These are phyloP conservation scores for Macropis europaea DNA, from an alignment of 2,888 invertebrate genomes.

Conservation along the genomic window DNA sequence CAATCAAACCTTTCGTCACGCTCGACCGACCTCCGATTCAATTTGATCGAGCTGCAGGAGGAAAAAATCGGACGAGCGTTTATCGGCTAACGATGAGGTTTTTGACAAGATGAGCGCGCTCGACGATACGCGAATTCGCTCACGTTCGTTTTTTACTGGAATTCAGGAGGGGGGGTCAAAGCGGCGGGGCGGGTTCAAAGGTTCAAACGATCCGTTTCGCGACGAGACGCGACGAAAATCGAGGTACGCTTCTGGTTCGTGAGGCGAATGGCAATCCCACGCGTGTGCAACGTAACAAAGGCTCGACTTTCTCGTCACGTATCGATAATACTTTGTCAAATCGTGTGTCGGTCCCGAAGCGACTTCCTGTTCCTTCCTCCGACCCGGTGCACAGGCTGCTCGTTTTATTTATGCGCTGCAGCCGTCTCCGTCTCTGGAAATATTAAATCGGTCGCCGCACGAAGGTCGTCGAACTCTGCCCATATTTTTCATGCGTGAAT, in stretches of 20 bases:
- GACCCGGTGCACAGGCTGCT: constrained; percentile 8
- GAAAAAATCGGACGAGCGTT: too few species aligned
- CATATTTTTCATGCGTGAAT: too few species aligned
- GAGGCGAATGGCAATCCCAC: constrained; percentile 61
- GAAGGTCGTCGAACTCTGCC: constrained; percentile 42
- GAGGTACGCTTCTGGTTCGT: constrained; percentile 35
- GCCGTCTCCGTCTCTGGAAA: constrained; percentile 28
- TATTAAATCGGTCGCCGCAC: constrained; percentile 33
- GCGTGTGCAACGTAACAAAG: constrained; percentile 57
- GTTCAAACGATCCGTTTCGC: constrained; percentile 2
- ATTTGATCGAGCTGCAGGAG: too few species aligned
- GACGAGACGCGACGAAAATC: constrained; percentile 40
- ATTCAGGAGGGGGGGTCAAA: neutral
- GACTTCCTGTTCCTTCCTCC: constrained; percentile 60
- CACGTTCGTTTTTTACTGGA: constrained; percentile 22
- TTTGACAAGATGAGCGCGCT: too few species aligned
- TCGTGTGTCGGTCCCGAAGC: constrained; percentile 44
- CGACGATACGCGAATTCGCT: neutral
- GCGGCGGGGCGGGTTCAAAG: neutral
- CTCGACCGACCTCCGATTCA: too few species aligned
- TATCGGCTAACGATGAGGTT: too few species aligned
- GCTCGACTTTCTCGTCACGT: constrained; percentile 64
- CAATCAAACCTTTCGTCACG: too few species aligned
- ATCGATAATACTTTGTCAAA: constrained; percentile 66
- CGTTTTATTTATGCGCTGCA: constrained; percentile 47